Evolutionary conservation across 2,113 vertebrate species (phyloP).

Genomic region (Hepsetus odoe): DNA sequence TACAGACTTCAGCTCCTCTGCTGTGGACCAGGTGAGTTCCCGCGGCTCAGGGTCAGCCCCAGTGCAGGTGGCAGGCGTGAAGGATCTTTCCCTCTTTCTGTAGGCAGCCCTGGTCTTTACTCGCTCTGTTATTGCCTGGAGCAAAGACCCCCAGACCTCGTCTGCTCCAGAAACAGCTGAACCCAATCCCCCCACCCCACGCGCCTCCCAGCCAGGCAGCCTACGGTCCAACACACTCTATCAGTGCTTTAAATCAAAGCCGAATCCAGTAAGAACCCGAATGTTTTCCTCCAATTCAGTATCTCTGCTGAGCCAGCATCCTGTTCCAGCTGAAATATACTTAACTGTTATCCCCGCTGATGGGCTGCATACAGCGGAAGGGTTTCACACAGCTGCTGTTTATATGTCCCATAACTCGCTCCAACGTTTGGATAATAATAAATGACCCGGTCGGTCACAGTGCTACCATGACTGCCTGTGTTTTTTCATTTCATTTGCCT

Average conservation of each 20-base stretch:
- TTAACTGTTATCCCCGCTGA: background rate
- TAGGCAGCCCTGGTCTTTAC: background rate
- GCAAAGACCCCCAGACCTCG: background rate
- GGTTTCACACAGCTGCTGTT: too few relatives aligned
- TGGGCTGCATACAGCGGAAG: background rate
- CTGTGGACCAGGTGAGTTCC: background rate
- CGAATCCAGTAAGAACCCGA: background rate
- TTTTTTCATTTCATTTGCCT: too few relatives aligned
- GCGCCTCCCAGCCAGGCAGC: background rate
- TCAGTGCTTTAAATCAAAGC: background rate
- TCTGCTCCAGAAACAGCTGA: constrained; percentile 5
- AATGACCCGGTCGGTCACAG: too few relatives aligned
- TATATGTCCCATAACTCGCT: too few relatives aligned
- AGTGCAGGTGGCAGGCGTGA: background rate
- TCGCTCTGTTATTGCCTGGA: background rate
- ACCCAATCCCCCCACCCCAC: background rate
- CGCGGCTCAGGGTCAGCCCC: background rate
- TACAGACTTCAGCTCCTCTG: background rate
- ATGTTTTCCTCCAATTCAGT: background rate
- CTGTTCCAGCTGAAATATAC: background rate
- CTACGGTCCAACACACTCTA: background rate
- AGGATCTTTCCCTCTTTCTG: background rate
- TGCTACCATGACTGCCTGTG: too few relatives aligned
- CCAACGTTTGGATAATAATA: too few relatives aligned
- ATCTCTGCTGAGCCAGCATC: background rate